These are phyloP conservation scores for Galleria mellonella DNA, from an alignment of 1,140 invertebrate species.

Conservation along the genomic window DNA sequence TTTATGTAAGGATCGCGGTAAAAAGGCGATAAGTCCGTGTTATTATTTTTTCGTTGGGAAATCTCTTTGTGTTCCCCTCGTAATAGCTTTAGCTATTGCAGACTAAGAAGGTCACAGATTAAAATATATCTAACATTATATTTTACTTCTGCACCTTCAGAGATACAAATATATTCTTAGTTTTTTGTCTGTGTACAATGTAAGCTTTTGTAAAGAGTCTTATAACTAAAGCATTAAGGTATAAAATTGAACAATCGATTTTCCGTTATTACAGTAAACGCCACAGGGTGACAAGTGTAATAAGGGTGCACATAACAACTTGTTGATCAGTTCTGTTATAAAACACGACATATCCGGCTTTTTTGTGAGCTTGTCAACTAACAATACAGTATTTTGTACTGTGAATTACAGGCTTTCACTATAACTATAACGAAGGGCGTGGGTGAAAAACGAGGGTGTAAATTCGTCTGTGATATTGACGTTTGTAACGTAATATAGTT, in stretches of 20 bases:
- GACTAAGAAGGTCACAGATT: constrained; percentile 26
- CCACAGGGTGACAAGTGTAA: constrained; percentile 31
- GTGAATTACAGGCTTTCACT: constrained; percentile 25
- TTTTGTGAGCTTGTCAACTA: constrained; percentile 33
- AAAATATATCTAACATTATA: constrained; percentile 1
- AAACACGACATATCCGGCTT: constrained; percentile 41
- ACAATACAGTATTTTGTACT: constrained; percentile 30
- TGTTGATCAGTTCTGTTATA: constrained; percentile 47
- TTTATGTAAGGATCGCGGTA: constrained; percentile 66
- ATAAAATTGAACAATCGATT: constrained; percentile 16
- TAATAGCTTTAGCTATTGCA: constrained; percentile 15
- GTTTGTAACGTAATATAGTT: too few relatives aligned
- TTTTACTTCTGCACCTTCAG: background rate
- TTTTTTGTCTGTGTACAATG: background rate
- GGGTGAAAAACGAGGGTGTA: too few relatives aligned
- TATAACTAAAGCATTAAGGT: constrained; percentile 8
- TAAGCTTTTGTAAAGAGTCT: background rate
- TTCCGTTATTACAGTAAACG: constrained; percentile 5
- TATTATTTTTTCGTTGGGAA: constrained; percentile 51
- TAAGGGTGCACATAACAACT: constrained; percentile 40
- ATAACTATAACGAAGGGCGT: too few relatives aligned
- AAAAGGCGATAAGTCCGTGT: constrained; percentile 64
- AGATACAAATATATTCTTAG: background rate
- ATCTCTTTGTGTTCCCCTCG: constrained; percentile 32
- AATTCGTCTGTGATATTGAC: too few relatives aligned